Percentiles rank a stretch among this genome's conserved stretches.
These are phyloP conservation scores for Drosophila novamexicana DNA, from an alignment of 1,140 invertebrate genomes.

Conservation along the genomic window DNA sequence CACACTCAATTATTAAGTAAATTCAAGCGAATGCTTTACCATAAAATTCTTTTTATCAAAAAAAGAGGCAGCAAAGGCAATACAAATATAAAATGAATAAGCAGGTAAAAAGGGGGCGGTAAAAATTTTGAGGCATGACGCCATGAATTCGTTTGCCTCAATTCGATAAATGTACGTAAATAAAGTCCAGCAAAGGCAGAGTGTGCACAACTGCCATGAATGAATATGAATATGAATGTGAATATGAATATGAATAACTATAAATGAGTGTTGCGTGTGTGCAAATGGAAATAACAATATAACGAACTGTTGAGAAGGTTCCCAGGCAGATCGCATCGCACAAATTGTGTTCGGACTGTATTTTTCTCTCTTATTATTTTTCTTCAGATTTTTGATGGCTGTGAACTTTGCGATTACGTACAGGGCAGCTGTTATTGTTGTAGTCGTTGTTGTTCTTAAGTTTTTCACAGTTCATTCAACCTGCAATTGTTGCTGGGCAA, in stretches of 20 bases:
- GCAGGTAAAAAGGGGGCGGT: neutral
- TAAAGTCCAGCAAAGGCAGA: constrained; percentile 3
- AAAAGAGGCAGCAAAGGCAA: constrained; percentile 8
- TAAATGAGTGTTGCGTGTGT: constrained; percentile 33
- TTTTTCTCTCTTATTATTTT: constrained; percentile 1
- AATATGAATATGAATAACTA: constrained; percentile 10
- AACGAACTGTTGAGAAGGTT: constrained; percentile 27
- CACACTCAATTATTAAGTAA: constrained; percentile 42
- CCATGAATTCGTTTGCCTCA: constrained; percentile 39
- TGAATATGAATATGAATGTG: constrained; percentile 26
- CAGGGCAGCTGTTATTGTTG: constrained; percentile 34
- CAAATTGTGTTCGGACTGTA: constrained; percentile 10
- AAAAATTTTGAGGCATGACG: neutral
- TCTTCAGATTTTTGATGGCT: constrained; percentile 14
- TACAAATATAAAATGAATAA: constrained; percentile 2
- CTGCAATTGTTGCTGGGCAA: constrained; percentile 46
- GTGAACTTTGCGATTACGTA: constrained; percentile 28
- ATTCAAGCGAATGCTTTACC: constrained; percentile 41
- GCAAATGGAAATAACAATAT: constrained; percentile 22
- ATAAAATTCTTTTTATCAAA: constrained; percentile 8
- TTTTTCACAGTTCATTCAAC: constrained; percentile 64
- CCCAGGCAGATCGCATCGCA: constrained; percentile 49
- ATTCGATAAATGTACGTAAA: constrained; percentile 21
- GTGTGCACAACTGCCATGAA: constrained; percentile 24
- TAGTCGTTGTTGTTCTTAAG: constrained; percentile 10